Evolutionary conservation across 2,797 vertebrate species (phyloP).

Genomic region (Trachops cirrhosus): DNA sequence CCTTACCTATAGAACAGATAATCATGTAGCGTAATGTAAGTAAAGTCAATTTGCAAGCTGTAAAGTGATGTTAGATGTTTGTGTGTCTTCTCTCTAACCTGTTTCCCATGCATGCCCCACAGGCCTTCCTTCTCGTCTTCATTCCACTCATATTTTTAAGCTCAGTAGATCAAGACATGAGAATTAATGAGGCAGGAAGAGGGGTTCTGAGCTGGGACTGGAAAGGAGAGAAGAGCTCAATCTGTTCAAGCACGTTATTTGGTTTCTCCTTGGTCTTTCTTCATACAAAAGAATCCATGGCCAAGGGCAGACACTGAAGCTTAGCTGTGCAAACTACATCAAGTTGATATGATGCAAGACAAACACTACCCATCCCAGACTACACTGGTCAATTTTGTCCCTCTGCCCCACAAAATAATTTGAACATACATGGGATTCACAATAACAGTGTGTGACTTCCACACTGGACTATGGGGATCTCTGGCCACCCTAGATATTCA

Average conservation of each 20-base stretch:
- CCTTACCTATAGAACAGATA: not conserved
- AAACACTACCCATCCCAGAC: not conserved
- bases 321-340: not conserved
- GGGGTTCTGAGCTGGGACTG: not conserved
- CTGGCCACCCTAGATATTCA: constrained; percentile 1
- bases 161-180: not conserved
- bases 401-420: constrained; percentile 31
- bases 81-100: not conserved
- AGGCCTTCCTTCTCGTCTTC: not conserved
- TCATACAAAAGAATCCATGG: not conserved
- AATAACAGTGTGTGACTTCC: not conserved
- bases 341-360: not conserved
- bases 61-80: not conserved
- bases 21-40: not conserved
- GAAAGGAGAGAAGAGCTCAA: not conserved
- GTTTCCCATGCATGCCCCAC: not conserved
- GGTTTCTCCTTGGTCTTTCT: not conserved
- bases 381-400: not conserved
- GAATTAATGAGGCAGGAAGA: not conserved
- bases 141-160: constrained; percentile 6
- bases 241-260: not conserved
- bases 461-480: not conserved
- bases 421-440: not conserved
- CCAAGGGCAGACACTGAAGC: not conserved
- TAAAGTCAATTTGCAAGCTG: not conserved